Evolutionary conservation across 1,140 invertebrate genomes (phyloP), one percentile per base, ranked within the genome.

Genomic region (Zaprionus capensis): DNA sequence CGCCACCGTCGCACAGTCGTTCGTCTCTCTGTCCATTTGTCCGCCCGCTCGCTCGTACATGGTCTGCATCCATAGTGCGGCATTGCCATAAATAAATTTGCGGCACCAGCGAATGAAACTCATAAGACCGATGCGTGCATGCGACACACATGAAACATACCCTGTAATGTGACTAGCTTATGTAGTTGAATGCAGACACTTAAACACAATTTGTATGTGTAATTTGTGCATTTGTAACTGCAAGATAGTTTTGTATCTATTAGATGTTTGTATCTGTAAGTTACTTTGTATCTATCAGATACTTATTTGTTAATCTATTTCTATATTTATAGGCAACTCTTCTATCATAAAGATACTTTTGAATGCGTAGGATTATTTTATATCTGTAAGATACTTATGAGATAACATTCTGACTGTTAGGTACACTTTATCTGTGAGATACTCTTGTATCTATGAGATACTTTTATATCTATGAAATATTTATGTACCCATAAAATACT

Each of bases 51-150:
- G 62, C 49, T 63, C 73, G 78, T 84, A 90, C 84, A 88, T 88
- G 84, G 78, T 71, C 74, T 88, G 84, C 84, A 84, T 88, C 81
- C 75, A 84, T 90, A 87, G 84, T 90, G 69, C 81, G 81, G 68
- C 81, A 90, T 90, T 81, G 85, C 84, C 85, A 76, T 88, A 90
- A 90, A 90, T 88, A 72, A 71, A 72, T 46, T 66, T 71, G 72
- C 62, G 70, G 38, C 74, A 73, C 28, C 26, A 57, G 66, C 65
- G 62, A 65, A 78, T 41, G 11, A 24, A 36, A 66, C 41, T 49
- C 17, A 70, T 2, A n/a, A 12, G 34, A n/a, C n/a, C n/a, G 49
- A 49, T 12, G 28, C 14, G 38, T 17, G 7, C 17, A 7, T 9
- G 41, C 41, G n/a, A 46, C 7, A 46, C 41, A n/a, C 41, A 20